Evolutionary conservation across 1,140 invertebrate genomes (phyloP), one percentile per base, ranked within the genome.

Genomic region (Drosophila truncata): DNA sequence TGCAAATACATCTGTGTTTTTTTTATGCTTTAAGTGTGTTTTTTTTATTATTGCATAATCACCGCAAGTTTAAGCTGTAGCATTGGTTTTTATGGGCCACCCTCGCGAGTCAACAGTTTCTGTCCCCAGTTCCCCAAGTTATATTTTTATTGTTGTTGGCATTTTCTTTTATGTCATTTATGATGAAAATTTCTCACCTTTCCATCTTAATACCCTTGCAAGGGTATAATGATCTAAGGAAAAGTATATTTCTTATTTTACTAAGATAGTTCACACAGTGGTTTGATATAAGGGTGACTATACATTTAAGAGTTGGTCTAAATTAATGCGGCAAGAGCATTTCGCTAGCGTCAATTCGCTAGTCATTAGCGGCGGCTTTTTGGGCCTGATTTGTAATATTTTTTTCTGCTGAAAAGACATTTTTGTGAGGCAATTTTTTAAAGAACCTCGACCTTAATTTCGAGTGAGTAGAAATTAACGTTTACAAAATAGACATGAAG

Each of bases 31-130:
- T 49, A 27, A 11, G 23, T 16, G 46, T n/a, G 16, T 2, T 10
- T 49, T 50, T 50, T 14, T 52, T 14, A 16, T 52, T 16, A 23
- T 52, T 52, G 2, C 29, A 20, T 52, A 52, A 33, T 35, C 31
- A 54, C 18, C 1, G 13, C 7, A 54, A 33, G 31, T 35, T 54
- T 35, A 16, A 35, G 14, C 20, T 20, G 31, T 35, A 8, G 31
- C 50, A 16, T 14, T 54, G 31, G 13, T 20, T 54, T 54, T 52
- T 23, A 23, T 10, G 31, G 13, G 8, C 20, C 18, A 35, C 4
- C 50, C 9, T 35, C 18, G 31, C 14, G 31, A 23, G 20, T 54
- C 18, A 23, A 23, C 2, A 23, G 23, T 35, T 35, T 54, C 4
- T 18, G 31, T 52, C 18, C 16, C 35, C 8, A 54, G 8, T 16